Evolutionary conservation across 2,797 vertebrate species (phyloP), one percentile per base, ranked within the genome.

Genomic region (Argentina silus): DNA sequence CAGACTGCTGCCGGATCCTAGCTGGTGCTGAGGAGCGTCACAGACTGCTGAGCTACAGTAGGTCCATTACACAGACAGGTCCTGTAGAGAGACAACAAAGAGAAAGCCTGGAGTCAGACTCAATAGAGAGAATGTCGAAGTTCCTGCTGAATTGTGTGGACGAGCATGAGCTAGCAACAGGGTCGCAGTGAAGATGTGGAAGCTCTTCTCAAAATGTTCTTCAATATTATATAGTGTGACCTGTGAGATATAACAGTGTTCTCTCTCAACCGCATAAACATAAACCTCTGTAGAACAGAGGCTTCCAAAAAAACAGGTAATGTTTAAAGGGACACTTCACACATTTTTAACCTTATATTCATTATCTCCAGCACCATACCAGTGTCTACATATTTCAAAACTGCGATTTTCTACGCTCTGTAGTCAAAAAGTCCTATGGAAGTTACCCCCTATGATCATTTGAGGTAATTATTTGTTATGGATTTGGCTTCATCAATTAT

Each of bases 1-100:
- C 74, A 80, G 84, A 86, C 84, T 84, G 78, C 86, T 88, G 83
- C 90, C 80, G 91, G 87, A 86, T 93, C 77, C 85, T 88, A 87
- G 85, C 86, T 91, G 93, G 87, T 91, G 90, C 90, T 81, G 79
- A 79, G 86, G 86, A 90, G 36, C 45, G 80, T 92, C 86, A 91
- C 86, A 86, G 84, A 82, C 85, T 91, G 84, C 82, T 73, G 86
- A 90, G 83, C 80, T 83, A 88, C 86, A 94, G 90, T 85, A 86
- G 88, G 77, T 91, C 92, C 92, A 92, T 93, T 89, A 80, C 86
- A 73, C 83, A 83, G 85, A 82, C 77, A 79, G 79, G 86, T 79
- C 88, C 94, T 97, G 90, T 51, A 3, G 12, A 75, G 81, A 77
- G 47, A 66, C 55, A 51, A 36, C 6, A 21, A 10, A 55, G 51